Percentiles rank a stretch among this genome's conserved stretches.
phyloP scores from a whole-genome alignment of 2,113 vertebrate genomes.

The Petrocephalus microphthalmus region DNA sequence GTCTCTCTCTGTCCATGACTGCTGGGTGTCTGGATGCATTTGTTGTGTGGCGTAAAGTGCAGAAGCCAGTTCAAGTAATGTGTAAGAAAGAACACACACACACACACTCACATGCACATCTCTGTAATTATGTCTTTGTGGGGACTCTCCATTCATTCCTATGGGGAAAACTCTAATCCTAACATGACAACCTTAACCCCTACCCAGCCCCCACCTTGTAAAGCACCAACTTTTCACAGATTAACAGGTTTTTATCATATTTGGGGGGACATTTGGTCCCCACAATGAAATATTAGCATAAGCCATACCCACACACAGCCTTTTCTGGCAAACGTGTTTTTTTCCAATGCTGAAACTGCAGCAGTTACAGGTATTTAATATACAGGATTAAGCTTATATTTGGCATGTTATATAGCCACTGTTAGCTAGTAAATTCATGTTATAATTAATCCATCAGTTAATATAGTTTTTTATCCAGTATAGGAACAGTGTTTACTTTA shows the following conservation, averaged over 20 bases:
- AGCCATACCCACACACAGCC: not conserved
- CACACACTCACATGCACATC: too few relatives aligned
- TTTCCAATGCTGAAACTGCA: not conserved
- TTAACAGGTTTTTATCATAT: too few relatives aligned
- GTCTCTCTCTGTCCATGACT: not conserved
- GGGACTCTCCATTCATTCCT: too few relatives aligned
- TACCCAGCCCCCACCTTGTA: too few relatives aligned
- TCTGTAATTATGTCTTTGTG: too few relatives aligned
- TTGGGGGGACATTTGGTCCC: too few relatives aligned
- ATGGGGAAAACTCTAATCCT: too few relatives aligned
- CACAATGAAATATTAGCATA: too few relatives aligned
- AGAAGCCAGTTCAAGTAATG: not conserved
- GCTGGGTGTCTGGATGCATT: not conserved
- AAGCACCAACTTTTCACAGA: too few relatives aligned
- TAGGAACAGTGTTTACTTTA: not conserved
- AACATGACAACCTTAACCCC: too few relatives aligned
- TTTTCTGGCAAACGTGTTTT: not conserved
- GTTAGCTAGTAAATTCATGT: not conserved
- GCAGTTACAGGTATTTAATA: not conserved
- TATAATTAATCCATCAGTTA: not conserved
- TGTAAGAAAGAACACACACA: not conserved
- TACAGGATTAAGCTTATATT: not conserved
- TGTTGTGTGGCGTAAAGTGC: not conserved
- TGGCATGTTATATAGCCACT: not conserved
- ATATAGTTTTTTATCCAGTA: not conserved